A percentile compares a stretch with the other conserved stretches of the same genome.
Evolutionary conservation across 2,797 vertebrate genomes (phyloP).

Genomic region (Lemur catta): DNA sequence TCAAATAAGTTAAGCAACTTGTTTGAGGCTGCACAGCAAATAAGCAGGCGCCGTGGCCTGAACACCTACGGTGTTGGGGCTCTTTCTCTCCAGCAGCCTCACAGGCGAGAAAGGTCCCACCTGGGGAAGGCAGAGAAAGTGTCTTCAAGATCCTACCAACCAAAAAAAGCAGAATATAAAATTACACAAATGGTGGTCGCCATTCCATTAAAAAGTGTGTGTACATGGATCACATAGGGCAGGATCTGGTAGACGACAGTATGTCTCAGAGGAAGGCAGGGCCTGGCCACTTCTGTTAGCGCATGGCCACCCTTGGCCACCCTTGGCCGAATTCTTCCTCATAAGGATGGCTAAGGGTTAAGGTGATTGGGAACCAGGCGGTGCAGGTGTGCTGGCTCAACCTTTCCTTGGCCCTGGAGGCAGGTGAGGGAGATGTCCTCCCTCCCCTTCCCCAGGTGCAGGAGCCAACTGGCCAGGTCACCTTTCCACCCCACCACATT

Average conservation of each 20-base stretch:
- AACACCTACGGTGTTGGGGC: not conserved
- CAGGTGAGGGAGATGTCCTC: not conserved
- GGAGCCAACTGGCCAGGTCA: constrained; percentile 23
- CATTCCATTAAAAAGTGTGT: not conserved
- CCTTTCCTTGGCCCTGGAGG: not conserved
- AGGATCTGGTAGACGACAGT: not conserved
- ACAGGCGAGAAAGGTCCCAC: not conserved
- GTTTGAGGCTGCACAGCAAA: not conserved
- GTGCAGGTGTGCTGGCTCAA: not conserved
- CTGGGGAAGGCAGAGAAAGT: not conserved
- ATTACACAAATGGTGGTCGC: too few relatives aligned
- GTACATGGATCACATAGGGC: fast-evolving
- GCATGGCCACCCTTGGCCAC: not conserved
- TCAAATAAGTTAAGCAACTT: not conserved
- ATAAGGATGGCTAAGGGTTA: not conserved
- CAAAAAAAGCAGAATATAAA: not conserved
- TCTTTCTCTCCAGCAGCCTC: not conserved
- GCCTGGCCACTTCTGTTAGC: not conserved
- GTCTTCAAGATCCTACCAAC: not conserved
- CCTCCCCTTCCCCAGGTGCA: not conserved
- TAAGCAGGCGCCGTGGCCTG: not conserved
- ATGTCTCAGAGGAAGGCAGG: not conserved
- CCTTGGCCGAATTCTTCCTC: not conserved
- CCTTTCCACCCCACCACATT: not conserved
- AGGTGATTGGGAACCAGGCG: not conserved